Evolutionary conservation across 1,140 invertebrate genomes (phyloP).

Genomic region (Pseudomyrmex pallidus): DNA sequence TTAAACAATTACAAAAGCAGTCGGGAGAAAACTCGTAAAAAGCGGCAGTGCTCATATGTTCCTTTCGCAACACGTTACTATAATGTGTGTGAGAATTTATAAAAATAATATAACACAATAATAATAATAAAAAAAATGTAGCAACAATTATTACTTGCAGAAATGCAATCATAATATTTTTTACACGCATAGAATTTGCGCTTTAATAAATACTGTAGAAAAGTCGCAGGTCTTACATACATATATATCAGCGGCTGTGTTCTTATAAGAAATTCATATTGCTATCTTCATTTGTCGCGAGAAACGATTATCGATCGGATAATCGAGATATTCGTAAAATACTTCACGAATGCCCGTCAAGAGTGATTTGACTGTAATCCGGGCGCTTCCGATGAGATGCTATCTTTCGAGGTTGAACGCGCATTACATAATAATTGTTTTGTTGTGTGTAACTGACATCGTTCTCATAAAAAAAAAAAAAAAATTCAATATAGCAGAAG

Average conservation of each 20-base stretch:
- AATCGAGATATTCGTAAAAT: background rate
- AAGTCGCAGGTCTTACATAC: no score
- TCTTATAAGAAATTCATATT: background rate
- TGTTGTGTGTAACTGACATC: background rate
- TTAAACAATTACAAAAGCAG: constrained; percentile 18
- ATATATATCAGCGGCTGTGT: no score
- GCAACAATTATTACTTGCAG: no score
- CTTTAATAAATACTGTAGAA: no score
- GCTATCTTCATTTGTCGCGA: background rate
- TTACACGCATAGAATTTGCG: no score
- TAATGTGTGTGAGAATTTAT: no score
- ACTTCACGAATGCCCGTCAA: constrained; percentile 26
- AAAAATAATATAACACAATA: no score
- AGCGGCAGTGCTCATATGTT: background rate
- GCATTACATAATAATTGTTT: background rate
- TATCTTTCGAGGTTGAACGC: background rate
- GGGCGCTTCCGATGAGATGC: background rate
- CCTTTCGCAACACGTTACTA: background rate
- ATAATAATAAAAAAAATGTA: no score
- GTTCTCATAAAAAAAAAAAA: background rate
- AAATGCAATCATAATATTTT: no score
- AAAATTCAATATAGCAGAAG: background rate
- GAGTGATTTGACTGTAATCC: background rate
- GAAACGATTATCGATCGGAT: constrained; percentile 17
- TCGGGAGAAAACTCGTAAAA: constrained; percentile 13